Evolutionary conservation across 2,797 vertebrate species (phyloP), one percentile per base, ranked within the genome.

Genomic region (Myotis findleyi): DNA sequence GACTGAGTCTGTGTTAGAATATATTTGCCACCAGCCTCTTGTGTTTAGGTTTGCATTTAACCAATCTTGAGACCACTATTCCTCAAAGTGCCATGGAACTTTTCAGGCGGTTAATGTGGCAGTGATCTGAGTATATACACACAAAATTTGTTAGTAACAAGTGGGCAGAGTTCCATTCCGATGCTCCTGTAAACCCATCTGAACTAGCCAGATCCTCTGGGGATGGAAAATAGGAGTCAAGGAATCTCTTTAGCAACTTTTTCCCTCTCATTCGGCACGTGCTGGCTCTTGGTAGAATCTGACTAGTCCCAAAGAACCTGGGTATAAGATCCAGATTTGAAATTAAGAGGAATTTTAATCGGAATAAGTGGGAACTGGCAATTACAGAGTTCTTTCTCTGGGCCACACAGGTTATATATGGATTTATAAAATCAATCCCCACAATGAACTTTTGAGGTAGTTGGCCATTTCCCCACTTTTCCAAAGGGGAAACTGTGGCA

Each of bases 271-370:
- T 33, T 33, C 33, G 3, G 33, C 33, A 33, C 33, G 3, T 33
- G 33, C 33, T 33, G 33, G 33, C 33, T 33, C 33, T 33, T 33
- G 33, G 33, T 33, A 33, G 33, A 33, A 33, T 33, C 33, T 33
- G 33, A 33, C 3, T 33, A 33, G 33, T 33, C 33, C 33, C 33
- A 33, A 33, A 33, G 33, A 33, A 33, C 33, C 33, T 33, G 33
- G 33, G 33, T 33, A 80, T 72, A 73, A 69, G 30, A 91, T 53
- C 16, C 20, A 83, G 86, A 66, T 71, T 93, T 82, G 51, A 92
- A 93, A 83, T 75, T 51, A 96, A 83, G 51, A 87, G 13, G 23
- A 53, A 1, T 92, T 97, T 95, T 82, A 27, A 69, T n/a, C 38
- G 27, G 72, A 91, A 77, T 91, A 59, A 80, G 4, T 84, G 49